Percentiles rank a stretch among this genome's conserved stretches.
phyloP scores from a whole-genome alignment of 64 coral and sea anemone species.

The Pocillopora verrucosa region DNA sequence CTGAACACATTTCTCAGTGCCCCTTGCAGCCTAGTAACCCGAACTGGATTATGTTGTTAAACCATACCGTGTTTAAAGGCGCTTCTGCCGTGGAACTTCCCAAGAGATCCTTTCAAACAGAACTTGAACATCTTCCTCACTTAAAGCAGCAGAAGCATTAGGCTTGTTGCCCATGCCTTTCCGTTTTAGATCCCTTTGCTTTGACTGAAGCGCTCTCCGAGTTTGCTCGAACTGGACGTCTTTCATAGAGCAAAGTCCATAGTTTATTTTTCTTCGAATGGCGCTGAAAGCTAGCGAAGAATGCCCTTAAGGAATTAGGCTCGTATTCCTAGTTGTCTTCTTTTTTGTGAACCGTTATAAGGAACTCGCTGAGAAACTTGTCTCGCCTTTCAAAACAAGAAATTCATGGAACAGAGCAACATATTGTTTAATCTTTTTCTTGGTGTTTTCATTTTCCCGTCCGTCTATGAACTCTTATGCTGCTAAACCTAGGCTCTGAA shows the following conservation, averaged over 20 bases:
- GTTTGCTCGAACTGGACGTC: conserved; percentile 73
- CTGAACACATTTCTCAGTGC: no score
- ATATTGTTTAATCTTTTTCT: no score
- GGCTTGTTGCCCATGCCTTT: conserved; percentile 49
- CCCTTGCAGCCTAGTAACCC: not conserved
- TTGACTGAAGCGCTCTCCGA: conserved; percentile 67
- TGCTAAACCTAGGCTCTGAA: no score
- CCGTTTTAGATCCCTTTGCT: conserved; percentile 55
- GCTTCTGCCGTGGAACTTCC: conserved; percentile 1
- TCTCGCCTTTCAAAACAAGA: no score
- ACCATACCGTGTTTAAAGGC: not conserved
- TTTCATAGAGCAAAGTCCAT: conserved; percentile 41
- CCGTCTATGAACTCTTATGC: no score
- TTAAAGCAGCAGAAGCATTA: conserved; percentile 19
- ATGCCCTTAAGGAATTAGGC: no score
- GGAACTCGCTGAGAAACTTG: no score
- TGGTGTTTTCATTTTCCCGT: no score
- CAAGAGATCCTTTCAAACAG: not conserved
- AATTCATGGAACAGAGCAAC: no score
- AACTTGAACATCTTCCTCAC: conserved; percentile 4
- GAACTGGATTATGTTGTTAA: not conserved
- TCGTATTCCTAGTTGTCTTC: no score
- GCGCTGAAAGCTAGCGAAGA: no score
- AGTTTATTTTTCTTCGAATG: conserved; percentile 22
- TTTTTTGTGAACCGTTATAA: no score